A percentile compares a stretch with the other conserved stretches of the same genome.
phyloP scores from a whole-genome alignment of 2,888 invertebrate species.

The Drosophila imparisetae region DNA sequence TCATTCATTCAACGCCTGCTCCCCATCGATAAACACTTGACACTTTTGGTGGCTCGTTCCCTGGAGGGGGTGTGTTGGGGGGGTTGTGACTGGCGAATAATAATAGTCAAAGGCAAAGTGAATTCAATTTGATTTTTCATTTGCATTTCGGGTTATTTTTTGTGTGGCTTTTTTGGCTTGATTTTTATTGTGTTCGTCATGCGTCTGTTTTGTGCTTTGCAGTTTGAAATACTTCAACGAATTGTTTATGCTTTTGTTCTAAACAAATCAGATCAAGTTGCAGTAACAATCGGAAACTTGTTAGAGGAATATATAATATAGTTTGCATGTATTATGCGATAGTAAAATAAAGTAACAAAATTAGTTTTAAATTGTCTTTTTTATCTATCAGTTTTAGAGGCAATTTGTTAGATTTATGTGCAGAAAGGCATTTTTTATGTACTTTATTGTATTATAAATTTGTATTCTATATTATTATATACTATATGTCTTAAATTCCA shows the following conservation, averaged over 20 bases:
- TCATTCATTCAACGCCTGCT: slow-evolving; percentile 16
- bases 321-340: neutral
- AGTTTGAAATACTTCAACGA: slow-evolving; percentile 37
- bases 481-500: neutral
- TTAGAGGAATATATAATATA: neutral
- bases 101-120: slow-evolving; percentile 59
- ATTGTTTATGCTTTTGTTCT: slow-evolving; percentile 18
- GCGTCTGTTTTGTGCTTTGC: slow-evolving; percentile 21
- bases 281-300: neutral
- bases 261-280: neutral
- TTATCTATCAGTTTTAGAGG: too few species aligned
- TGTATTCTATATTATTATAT: neutral
- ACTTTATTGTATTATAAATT: neutral
- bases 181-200: slow-evolving; percentile 40
- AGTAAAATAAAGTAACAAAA: neutral
- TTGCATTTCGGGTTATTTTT: slow-evolving; percentile 38
- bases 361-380: neutral
- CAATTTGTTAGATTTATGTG: too few species aligned
- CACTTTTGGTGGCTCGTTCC: slow-evolving; percentile 56
- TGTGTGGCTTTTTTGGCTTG: slow-evolving; percentile 8
- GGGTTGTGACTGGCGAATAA: neutral
- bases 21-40: slow-evolving; percentile 60
- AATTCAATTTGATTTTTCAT: slow-evolving; percentile 68
- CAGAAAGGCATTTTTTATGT: neutral
- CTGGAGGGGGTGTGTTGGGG: slow-evolving; percentile 1